Percentiles rank a stretch among this genome's conserved stretches.
phyloP scores from a whole-genome alignment of 2,113 vertebrate genomes.

The Dasyornis broadbenti region DNA sequence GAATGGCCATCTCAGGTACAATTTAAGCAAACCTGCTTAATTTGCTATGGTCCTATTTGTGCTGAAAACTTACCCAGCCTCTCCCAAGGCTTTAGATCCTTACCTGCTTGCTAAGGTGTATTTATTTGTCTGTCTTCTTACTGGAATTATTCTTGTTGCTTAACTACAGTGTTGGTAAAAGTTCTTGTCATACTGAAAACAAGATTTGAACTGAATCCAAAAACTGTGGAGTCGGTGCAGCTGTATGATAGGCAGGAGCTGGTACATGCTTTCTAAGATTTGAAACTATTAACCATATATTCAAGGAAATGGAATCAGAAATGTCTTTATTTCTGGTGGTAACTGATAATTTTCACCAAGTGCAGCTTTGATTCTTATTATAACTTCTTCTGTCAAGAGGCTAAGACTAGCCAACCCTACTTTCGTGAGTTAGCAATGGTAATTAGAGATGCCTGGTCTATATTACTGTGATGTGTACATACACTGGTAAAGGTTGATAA shows the following conservation, averaged over 20 bases:
- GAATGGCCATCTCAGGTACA: not conserved
- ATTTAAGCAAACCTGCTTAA: not conserved
- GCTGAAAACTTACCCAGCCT: not conserved
- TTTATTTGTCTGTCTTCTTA: not conserved
- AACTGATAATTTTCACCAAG: not conserved
- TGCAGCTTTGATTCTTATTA: not conserved
- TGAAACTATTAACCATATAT: not conserved
- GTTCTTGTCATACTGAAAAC: not conserved
- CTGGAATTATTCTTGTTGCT: not conserved
- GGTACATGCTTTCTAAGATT: not conserved
- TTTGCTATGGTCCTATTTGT: not conserved
- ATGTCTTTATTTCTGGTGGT: not conserved
- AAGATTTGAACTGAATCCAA: constrained; percentile 5
- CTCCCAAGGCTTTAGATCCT: not conserved
- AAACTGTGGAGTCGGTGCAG: not conserved
- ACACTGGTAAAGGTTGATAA: not conserved
- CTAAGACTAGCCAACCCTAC: not conserved
- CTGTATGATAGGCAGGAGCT: not conserved
- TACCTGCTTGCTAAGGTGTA: not conserved
- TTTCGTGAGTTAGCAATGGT: not conserved
- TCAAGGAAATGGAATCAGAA: not conserved
- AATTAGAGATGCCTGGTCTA: not conserved
- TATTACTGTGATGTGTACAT: not conserved
- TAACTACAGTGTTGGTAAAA: not conserved
- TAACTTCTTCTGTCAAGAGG: not conserved